Conservation (phyloP, 2,797 vertebrate species). For the Melanotaenia pygmaea region DNA sequence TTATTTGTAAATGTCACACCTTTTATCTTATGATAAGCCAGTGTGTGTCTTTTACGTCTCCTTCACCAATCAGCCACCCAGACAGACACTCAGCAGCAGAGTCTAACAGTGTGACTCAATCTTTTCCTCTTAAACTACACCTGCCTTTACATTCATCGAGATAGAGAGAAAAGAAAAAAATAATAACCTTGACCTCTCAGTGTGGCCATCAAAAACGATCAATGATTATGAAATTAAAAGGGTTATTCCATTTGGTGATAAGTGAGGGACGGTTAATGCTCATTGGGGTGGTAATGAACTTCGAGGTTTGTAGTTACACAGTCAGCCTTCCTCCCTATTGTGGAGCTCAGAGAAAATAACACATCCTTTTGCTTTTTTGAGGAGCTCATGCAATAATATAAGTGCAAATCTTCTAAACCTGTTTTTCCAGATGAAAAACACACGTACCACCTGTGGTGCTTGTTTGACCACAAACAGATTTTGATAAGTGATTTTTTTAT, state of each 20-base stretch:
- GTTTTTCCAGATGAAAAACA: neutral
- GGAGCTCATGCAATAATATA: neutral
- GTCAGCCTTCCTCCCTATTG: neutral
- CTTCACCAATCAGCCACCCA: constrained; percentile 43
- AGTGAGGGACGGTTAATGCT: constrained; percentile 74
- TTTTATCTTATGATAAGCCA: neutral
- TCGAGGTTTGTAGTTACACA: constrained; percentile 54
- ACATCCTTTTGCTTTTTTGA: neutral
- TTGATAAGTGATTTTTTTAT: neutral
- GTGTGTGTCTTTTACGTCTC: constrained; percentile 21
- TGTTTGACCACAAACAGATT: neutral
- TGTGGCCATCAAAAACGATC: constrained; percentile 51
- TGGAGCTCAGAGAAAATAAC: constrained; percentile 14
- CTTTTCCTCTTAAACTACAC: constrained; percentile 12
- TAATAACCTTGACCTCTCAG: constrained; percentile 47
- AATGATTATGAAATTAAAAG: constrained; percentile 71
- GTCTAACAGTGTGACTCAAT: constrained; percentile 47
- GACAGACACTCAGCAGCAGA: constrained; percentile 54
- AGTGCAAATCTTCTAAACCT: too few relatives aligned
- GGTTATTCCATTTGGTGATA: constrained; percentile 51
- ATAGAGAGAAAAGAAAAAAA: neutral
- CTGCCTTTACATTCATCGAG: constrained; percentile 18
- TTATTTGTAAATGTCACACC: constrained; percentile 2
- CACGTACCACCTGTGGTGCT: neutral
- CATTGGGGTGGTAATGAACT: constrained; percentile 68